Conservation (phyloP, 2,797 vertebrate genomes). For the Esox masquinongy region DNA sequence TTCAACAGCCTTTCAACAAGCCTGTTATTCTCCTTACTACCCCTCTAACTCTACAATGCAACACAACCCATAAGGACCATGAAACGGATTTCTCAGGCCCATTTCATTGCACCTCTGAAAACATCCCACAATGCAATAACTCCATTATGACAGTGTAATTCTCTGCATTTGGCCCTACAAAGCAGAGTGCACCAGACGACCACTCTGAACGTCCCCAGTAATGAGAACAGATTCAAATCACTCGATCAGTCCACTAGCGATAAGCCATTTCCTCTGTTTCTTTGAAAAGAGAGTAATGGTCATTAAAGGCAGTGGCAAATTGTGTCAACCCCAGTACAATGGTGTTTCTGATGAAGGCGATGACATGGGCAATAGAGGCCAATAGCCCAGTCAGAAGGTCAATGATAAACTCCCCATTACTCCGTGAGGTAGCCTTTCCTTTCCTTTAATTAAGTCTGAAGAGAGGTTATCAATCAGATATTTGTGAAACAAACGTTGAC, state of each 20-base stretch:
- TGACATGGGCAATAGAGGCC: constrained; percentile 32
- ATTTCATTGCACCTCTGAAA: constrained; percentile 18
- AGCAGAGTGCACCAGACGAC: constrained; percentile 10
- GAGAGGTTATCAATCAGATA: constrained; percentile 42
- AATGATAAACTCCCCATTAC: constrained; percentile 52
- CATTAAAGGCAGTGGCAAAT: constrained; percentile 40
- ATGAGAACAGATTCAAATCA: constrained; percentile 54
- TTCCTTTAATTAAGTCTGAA: constrained; percentile 49
- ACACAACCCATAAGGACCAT: constrained; percentile 5
- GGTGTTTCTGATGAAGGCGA: constrained; percentile 41
- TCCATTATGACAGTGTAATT: constrained; percentile 31
- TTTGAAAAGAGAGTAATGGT: constrained; percentile 42
- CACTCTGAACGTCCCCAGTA: constrained; percentile 35
- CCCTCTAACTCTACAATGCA: constrained; percentile 1
- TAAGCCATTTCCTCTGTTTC: constrained; percentile 40
- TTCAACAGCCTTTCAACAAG: constrained; percentile 7
- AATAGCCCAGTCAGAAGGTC: constrained; percentile 38
- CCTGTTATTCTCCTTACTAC: not conserved
- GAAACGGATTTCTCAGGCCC: constrained; percentile 10
- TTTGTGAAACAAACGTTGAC: constrained; percentile 27
- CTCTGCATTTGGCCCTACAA: constrained; percentile 23
- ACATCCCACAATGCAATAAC: constrained; percentile 11
- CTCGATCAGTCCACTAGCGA: constrained; percentile 6
- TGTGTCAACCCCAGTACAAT: constrained; percentile 53
- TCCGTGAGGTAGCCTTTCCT: constrained; percentile 33